A percentile compares a stretch with the other conserved stretches of the same genome.
phyloP scores from a whole-genome alignment of 2,113 vertebrate genomes.

The Lanius ludovicianus region DNA sequence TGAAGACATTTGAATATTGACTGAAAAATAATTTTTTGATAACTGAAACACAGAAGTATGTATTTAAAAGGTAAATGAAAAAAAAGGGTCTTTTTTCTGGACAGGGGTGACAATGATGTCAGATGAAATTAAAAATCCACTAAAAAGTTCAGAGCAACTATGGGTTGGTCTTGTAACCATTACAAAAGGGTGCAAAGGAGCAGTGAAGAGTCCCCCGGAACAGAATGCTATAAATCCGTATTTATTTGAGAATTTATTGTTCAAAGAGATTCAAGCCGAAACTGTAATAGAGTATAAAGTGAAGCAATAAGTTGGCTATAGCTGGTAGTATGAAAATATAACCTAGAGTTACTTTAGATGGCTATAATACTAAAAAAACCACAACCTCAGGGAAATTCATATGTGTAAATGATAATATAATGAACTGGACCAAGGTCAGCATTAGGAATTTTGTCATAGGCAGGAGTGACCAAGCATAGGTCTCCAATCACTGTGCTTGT shows the following conservation, averaged over 20 bases:
- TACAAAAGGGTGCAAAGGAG: neutral
- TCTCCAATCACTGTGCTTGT: neutral
- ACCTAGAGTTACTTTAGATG: neutral
- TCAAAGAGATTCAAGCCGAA: neutral
- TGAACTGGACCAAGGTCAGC: neutral
- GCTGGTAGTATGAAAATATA: neutral
- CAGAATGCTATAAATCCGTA: neutral
- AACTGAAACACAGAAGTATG: neutral
- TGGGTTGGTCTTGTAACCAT: neutral
- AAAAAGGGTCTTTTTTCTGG: neutral
- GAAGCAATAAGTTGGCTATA: neutral
- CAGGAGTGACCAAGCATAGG: neutral
- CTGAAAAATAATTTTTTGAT: neutral
- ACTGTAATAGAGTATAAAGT: neutral
- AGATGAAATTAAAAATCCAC: neutral
- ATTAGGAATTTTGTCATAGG: neutral
- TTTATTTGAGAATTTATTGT: neutral
- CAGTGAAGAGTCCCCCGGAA: neutral
- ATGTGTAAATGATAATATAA: neutral
- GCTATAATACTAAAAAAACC: neutral
- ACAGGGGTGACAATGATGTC: neutral
- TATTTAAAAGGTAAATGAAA: neutral
- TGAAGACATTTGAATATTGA: neutral
- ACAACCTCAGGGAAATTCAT: neutral
- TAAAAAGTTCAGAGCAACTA: neutral